A percentile compares a stretch with the other conserved stretches of the same genome.
These are phyloP conservation scores for Oryzaephilus surinamensis DNA, from an alignment of 1,140 invertebrate genomes.

Conservation along the genomic window DNA sequence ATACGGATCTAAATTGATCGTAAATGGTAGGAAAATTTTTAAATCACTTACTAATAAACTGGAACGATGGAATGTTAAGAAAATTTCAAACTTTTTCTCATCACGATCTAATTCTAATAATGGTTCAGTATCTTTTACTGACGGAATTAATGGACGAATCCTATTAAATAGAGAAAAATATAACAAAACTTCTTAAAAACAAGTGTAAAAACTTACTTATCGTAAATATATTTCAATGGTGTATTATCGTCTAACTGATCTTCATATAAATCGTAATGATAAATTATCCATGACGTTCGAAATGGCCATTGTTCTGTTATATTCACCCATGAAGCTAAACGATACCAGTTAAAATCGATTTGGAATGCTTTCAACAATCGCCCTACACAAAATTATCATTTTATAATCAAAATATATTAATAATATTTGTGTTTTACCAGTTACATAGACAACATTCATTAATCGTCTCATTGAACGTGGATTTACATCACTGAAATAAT, in stretches of 20 bases:
- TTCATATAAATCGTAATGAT: conserved; percentile 84
- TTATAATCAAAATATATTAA: conserved; percentile 1
- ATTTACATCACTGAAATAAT: conserved; percentile 96
- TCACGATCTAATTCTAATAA: conserved; percentile 86
- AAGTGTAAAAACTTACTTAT: conserved; percentile 68
- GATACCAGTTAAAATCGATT: conserved; percentile 98
- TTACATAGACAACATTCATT: conserved; percentile 96
- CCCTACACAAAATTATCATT: conserved; percentile 46
- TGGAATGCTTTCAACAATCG: conserved; percentile 94
- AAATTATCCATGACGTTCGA: conserved; percentile 92
- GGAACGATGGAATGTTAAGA: conserved; percentile 76
- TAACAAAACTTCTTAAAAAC: no score
- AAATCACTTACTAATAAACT: conserved; percentile 75
- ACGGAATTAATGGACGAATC: conserved; percentile 68
- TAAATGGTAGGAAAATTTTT: conserved; percentile 91
- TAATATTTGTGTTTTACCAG: conserved; percentile 45
- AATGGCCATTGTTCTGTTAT: conserved; percentile 99
- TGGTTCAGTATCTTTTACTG: conserved; percentile 77
- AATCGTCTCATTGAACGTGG: conserved; percentile 90
- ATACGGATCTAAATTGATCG: conserved; percentile 93
- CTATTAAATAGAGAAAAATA: conserved; percentile 37
- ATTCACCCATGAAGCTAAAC: conserved; percentile 94
- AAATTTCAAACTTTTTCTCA: conserved; percentile 88
- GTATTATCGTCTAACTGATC: conserved; percentile 76
- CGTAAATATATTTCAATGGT: conserved; percentile 80